Base-by-base conservation (phyloP, 2,888 invertebrate species). In the Hypselothyrea guttata region DNA sequence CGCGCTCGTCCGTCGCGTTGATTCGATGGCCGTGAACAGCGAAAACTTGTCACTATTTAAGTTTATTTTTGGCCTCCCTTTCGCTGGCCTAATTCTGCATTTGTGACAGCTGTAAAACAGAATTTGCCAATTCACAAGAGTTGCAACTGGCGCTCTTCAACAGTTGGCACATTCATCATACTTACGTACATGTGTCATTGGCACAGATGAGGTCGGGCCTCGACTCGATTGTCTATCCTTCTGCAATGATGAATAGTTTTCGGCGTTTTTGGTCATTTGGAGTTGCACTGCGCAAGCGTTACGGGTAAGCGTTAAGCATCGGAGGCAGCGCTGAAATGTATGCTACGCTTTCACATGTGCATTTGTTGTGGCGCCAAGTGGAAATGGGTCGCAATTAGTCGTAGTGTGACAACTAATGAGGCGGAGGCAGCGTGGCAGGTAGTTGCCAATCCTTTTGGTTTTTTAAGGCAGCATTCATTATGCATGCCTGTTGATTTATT, bases 401-500 rank as follows among this genome's bases (percentile, higher is more conserved):
- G 51, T 44, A 37, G 48, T 57, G 35, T 47, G 55, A 44, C 49
- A 66, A 66, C 68, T 73, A 78, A 77, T 75, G 73, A 73, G 65
- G 42, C 58, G 22, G 22, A 46, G 11, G 15, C 15, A 38, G 27
- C 40, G 11, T 11, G 31, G 16, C n/a, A n/a, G n/a, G n/a, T n/a
- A n/a, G 46, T 13, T 47, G 35, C 40, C 54, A 68, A 53, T 56
- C 62, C 68, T 56, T 63, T 56, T 56, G 12, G 18, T n/a, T 49
- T 22, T 11, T 44, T 44, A 22, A 22, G 11, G n/a, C 15, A 51
- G 49, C 56, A 78, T 81, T 81, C 74, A 78, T 76, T 72, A 76
- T 81, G 81, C 65, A 74, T 52, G 55, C 60, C 63, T 44, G 58
- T 74, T 76, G 72, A 79, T 79, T 78, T 76, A 81, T 76, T 81